A percentile compares a stretch with the other conserved stretches of the same genome.
phyloP scores from a whole-genome alignment of 2,113 vertebrate genomes.

The Chiloscyllium plagiosum region DNA sequence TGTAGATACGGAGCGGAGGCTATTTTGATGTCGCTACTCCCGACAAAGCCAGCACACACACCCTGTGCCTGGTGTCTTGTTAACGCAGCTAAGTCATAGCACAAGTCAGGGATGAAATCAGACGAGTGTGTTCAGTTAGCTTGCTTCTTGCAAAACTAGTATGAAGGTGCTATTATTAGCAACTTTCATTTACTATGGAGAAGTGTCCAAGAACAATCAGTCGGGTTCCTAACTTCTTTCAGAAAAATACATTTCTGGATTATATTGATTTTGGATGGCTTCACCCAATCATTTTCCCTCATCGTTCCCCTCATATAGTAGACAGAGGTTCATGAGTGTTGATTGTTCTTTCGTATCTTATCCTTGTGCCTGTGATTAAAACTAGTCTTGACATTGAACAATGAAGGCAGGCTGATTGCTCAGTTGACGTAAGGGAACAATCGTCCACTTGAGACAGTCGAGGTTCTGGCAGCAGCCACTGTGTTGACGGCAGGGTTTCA shows the following conservation, averaged over 20 bases:
- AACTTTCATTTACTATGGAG: neutral
- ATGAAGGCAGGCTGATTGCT: neutral
- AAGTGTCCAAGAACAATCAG: neutral
- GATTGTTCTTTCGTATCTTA: neutral
- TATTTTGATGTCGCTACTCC: neutral
- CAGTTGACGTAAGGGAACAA: neutral
- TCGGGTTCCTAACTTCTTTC: neutral
- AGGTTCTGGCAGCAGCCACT: neutral
- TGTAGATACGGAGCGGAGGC: neutral
- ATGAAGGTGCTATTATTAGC: neutral
- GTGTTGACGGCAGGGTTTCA: neutral
- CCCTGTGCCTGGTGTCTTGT: neutral
- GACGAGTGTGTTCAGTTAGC: neutral
- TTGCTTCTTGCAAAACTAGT: neutral
- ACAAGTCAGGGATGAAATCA: neutral
- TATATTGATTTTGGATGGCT: neutral
- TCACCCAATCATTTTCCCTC: neutral
- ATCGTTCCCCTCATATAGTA: neutral
- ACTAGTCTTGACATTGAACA: neutral
- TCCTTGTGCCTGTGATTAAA: neutral
- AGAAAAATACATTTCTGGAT: neutral
- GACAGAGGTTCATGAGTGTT: neutral
- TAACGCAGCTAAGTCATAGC: neutral
- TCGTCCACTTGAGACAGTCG: neutral
- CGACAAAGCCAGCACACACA: neutral